Base-by-base conservation (phyloP, 2,888 invertebrate genomes). In the Nesidiocoris tenuis region DNA sequence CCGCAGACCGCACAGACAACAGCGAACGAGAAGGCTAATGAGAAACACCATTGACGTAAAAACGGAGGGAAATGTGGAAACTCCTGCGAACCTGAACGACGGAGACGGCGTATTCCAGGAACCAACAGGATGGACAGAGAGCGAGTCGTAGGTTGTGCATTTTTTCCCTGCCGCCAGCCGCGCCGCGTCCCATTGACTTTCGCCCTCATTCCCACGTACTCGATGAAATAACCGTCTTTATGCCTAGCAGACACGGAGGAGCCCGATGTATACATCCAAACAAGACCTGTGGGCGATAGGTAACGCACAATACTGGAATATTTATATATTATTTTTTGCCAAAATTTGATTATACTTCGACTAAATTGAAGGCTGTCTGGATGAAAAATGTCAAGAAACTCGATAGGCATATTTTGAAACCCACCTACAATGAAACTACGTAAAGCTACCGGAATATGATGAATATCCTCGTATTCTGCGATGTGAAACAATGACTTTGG, bases 61-160 rank as follows among this genome's bases (percentile, higher is more conserved):
- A 57, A 70, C 57, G 59, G 70, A 1, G 59, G 70, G 70, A 70
- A 70, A 70, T 70, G 70, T 59, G 70, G 70, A 70, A 70, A 70
- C 61, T 24, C 24, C n/a, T 12, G 68, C 65, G 39, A 39, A 39
- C 39, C n/a, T n/a, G n/a, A n/a, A n/a, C 39, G 39, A 39, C 39
- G 39, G 12, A 39, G 39, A 39, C 39, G 39, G 39, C 39, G 3
- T 3, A 39, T 39, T 39, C n/a, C n/a, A 39, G 12, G 39, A 39
- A 39, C 12, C 39, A 12, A 39, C 39, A 12, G 39, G 39, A 3
- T 3, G 12, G 39, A 39, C 5, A 39, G 39, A 39, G 39, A 39
- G 12, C 3, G 39, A 39, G 3, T 7, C 39, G 39, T 39, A 39
- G 39, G 39, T 39, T 3, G 39, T 12, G 39, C 39, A 39, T 39